Percentiles rank a stretch among this genome's conserved stretches.
Conservation (phyloP, 2,888 invertebrate species). For the Cosmopolites sordidus region DNA sequence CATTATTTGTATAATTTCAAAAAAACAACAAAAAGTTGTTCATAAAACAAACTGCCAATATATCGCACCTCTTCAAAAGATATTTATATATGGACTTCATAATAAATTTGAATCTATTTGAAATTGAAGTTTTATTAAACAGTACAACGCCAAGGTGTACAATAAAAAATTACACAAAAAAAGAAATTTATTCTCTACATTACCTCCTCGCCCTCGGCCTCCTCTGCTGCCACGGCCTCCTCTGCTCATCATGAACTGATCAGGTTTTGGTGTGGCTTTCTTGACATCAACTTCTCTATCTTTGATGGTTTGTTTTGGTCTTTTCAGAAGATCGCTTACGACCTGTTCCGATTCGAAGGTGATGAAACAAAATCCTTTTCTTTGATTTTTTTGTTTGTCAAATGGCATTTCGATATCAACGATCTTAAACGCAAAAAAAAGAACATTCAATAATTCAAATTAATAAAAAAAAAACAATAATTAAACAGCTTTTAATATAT, state of each 20-base stretch:
- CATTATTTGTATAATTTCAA: too few relatives aligned
- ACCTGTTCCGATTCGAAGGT: constrained; percentile 95
- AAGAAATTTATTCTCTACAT: too few relatives aligned
- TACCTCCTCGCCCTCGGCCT: constrained; percentile 42
- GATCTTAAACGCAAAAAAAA: constrained; percentile 60
- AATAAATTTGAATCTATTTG: too few relatives aligned
- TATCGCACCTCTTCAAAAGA: too few relatives aligned
- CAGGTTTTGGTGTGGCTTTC: constrained; percentile 88
- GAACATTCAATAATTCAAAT: neutral
- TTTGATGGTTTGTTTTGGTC: constrained; percentile 87
- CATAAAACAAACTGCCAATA: too few relatives aligned
- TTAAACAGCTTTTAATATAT: neutral
- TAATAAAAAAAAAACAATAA: neutral
- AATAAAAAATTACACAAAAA: too few relatives aligned
- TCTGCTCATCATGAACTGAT: constrained; percentile 61
- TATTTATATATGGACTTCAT: too few relatives aligned
- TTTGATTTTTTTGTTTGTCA: constrained; percentile 94
- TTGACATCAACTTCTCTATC: constrained; percentile 96
- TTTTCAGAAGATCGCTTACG: constrained; percentile 85
- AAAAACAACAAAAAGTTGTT: too few relatives aligned
- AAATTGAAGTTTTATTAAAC: too few relatives aligned
- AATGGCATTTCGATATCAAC: constrained; percentile 95
- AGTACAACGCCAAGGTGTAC: too few relatives aligned
- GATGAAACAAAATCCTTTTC: constrained; percentile 96
- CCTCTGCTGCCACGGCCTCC: constrained; percentile 66